Evolutionary conservation across 1,140 invertebrate genomes (phyloP), one percentile per base, ranked within the genome.

Genomic region (Psilanteris sp.): DNA sequence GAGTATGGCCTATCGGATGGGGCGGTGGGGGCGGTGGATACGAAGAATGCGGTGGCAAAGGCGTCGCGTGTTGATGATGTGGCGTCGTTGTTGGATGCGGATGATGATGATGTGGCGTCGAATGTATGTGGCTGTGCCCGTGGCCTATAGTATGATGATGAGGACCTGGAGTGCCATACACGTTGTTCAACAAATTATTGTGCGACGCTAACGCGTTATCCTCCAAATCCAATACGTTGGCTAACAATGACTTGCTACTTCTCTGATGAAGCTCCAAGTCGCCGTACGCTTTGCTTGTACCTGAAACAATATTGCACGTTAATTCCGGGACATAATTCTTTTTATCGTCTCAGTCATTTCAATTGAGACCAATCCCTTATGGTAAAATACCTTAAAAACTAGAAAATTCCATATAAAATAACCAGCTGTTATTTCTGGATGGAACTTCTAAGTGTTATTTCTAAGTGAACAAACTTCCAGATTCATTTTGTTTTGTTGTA

Each of bases 191-290:
- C 67, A 88, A 54, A 46, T 88, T 88, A 72, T 89, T 89, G 70
- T 88, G 87, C n/a, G 87, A 81, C 15, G 87, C 86, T 43, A 89
- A 72, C 13, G 86, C 87, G 41, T 89, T 89, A 87, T 98, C 97
- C 88, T 98, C 95, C 86, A 96, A 94, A 87, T 96, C 95, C 85
- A 98, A 91, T 77, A 98, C 96, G 88, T 98, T 98, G 72, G 97
- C 96, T 80, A 98, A 90, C 54, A 98, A 91, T 81, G 95, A 97
- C 88, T 97, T 96, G 74, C 92, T 93, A 55, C 92, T 93, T 46
- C 92, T 89, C 78, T 93, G 93, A 77, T 91, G 92, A 74, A 93
- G 87, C 83, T 93, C 92, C 71, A 93, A 85, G 78, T 93, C 92
- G 24, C 89, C 85, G 54, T 88, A 91, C 44, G 91, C 90, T 85